phyloP scores from a whole-genome alignment of 1,140 invertebrate species.

The Planococcus citri region DNA sequence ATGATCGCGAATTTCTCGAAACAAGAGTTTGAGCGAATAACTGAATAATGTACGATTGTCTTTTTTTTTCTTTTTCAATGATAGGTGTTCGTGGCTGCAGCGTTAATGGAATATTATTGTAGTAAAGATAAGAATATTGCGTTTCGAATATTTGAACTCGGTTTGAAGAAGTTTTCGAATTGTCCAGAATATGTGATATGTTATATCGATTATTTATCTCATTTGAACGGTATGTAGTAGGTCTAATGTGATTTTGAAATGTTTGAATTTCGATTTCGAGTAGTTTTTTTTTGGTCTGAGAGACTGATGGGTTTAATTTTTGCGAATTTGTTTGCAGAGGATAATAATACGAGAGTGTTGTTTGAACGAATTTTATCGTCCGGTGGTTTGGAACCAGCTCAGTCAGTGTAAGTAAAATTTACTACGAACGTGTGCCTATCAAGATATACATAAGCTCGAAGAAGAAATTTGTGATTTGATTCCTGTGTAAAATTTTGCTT shows the following conservation, averaged over 20 bases:
- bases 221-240: slow-evolving; percentile 98
- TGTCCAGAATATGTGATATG: slow-evolving; percentile 88
- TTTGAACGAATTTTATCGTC: slow-evolving; percentile 94
- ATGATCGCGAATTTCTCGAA: neutral
- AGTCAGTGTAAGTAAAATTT: slow-evolving; percentile 61
- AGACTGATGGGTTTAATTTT: too few species aligned
- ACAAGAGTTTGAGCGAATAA: neutral
- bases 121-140: slow-evolving; percentile 98
- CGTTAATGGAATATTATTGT: slow-evolving; percentile 98
- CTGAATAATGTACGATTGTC: neutral
- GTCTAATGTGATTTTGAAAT: too few species aligned
- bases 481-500: neutral
- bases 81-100: slow-evolving; percentile 91
- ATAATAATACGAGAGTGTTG: slow-evolving; percentile 95
- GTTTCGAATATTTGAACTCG: slow-evolving; percentile 95
- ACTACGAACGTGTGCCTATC: neutral
- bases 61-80: slow-evolving; percentile 11
- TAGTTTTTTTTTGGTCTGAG: too few species aligned
- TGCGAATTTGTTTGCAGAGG: slow-evolving; percentile 61
- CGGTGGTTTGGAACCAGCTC: slow-evolving; percentile 78
- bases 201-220: slow-evolving; percentile 94
- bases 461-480: too few species aligned
- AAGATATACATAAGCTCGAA: neutral
- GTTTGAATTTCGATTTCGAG: too few species aligned
- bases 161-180: slow-evolving; percentile 89